Evolutionary conservation across 2,113 vertebrate species (phyloP).

Genomic region (Odocoileus virginianus): DNA sequence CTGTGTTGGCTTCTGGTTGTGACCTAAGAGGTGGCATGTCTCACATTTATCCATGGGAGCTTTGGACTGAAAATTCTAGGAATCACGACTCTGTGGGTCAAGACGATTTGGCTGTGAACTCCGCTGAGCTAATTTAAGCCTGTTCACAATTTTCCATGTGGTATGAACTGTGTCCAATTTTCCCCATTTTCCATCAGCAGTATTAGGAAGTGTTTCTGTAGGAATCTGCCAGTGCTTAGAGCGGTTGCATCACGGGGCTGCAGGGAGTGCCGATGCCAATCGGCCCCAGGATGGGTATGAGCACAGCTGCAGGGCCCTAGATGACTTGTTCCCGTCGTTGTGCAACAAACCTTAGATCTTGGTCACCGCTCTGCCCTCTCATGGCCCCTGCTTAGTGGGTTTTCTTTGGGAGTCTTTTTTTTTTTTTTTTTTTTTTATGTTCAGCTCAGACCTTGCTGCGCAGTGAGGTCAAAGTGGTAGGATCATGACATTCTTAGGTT

Average conservation of each 20-base stretch:
- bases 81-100: not conserved
- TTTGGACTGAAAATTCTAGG: not conserved
- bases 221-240: not conserved
- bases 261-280: fast-evolving
- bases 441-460: not conserved
- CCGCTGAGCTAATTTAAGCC: not conserved
- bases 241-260: fast-evolving
- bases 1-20: not conserved
- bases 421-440: not conserved
- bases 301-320: not conserved
- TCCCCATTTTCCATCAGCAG: not conserved
- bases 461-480: not conserved
- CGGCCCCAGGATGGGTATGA: fast-evolving
- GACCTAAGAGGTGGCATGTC: not conserved
- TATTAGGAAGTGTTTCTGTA: not conserved
- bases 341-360: too few relatives aligned
- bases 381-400: not conserved
- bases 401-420: not conserved
- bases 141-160: not conserved
- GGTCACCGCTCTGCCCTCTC: not conserved
- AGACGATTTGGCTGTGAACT: not conserved
- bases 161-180: not conserved
- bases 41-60: too few relatives aligned
- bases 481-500: not conserved
- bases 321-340: not conserved